phyloP scores from a whole-genome alignment of 2,888 invertebrate genomes.

The Temnothorax unifasciatus region DNA sequence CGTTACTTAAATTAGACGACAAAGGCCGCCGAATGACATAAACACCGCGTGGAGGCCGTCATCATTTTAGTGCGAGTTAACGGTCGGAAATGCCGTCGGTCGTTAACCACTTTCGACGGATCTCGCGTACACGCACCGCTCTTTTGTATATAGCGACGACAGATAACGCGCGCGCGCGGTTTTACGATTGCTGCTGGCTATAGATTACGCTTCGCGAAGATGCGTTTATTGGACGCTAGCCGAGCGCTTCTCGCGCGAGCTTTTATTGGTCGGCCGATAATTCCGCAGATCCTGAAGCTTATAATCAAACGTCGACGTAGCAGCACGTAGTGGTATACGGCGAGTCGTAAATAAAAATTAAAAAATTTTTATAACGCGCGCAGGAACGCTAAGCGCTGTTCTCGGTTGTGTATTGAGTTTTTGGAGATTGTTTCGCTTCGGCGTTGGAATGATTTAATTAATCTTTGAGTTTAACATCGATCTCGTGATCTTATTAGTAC shows the following conservation, averaged over 20 bases:
- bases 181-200: slow-evolving; percentile 60
- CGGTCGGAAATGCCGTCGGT: slow-evolving; percentile 68
- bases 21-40: slow-evolving; percentile 55
- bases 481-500: background rate
- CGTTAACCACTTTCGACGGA: slow-evolving; percentile 70
- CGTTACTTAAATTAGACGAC: slow-evolving; percentile 65
- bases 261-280: slow-evolving; percentile 51
- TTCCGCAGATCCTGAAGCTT: slow-evolving; percentile 29
- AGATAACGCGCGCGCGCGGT: slow-evolving; percentile 18
- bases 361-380: slow-evolving; percentile 11
- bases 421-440: background rate
- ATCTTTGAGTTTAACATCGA: background rate
- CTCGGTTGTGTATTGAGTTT: background rate
- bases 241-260: slow-evolving; percentile 30
- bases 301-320: slow-evolving; percentile 27
- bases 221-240: slow-evolving; percentile 60
- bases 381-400: background rate
- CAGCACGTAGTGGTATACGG: background rate
- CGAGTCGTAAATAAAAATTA: slow-evolving; percentile 46
- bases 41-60: slow-evolving; percentile 55
- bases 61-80: slow-evolving; percentile 68
- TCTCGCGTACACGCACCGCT: slow-evolving; percentile 47
- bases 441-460: background rate
- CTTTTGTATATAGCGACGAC: slow-evolving; percentile 22
- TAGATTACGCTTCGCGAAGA: slow-evolving; percentile 57